A percentile compares a stretch with the other conserved stretches of the same genome.
Conservation (phyloP, 2,113 vertebrate species). For the Psilopogon haemacephalus region DNA sequence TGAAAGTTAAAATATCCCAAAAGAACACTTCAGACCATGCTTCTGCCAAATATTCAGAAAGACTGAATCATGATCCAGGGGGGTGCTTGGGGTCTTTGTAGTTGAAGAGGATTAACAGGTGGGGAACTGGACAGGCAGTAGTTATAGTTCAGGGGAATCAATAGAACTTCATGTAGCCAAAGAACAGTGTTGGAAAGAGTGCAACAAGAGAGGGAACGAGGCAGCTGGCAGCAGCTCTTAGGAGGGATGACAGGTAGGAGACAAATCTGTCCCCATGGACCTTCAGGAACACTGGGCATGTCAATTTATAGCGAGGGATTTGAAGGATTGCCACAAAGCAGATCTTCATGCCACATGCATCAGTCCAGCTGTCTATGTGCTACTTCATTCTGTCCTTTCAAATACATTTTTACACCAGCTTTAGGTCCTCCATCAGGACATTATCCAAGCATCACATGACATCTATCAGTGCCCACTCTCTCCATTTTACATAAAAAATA, state of each 20-base stretch:
- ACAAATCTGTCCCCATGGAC: neutral
- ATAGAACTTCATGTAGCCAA: neutral
- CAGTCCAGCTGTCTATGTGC: neutral
- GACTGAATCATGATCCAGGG: fast-evolving
- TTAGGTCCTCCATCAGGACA: neutral
- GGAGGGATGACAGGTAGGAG: neutral
- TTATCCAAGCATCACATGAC: neutral
- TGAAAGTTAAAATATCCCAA: neutral
- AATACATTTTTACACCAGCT: neutral
- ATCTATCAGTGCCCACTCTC: neutral
- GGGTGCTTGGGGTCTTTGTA: neutral
- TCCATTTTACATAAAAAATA: neutral
- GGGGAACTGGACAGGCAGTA: neutral
- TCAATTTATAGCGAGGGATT: fast-evolving
- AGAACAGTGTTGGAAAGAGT: neutral
- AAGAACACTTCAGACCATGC: neutral
- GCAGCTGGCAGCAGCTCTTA: neutral
- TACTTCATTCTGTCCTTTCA: neutral
- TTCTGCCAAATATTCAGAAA: neutral
- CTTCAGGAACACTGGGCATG: neutral
- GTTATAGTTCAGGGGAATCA: neutral
- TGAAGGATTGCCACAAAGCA: neutral
- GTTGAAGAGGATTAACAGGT: neutral
- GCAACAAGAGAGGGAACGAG: neutral
- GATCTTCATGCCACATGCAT: neutral